phyloP scores from a whole-genome alignment of 2,113 vertebrate genomes.

The Indri indri region DNA sequence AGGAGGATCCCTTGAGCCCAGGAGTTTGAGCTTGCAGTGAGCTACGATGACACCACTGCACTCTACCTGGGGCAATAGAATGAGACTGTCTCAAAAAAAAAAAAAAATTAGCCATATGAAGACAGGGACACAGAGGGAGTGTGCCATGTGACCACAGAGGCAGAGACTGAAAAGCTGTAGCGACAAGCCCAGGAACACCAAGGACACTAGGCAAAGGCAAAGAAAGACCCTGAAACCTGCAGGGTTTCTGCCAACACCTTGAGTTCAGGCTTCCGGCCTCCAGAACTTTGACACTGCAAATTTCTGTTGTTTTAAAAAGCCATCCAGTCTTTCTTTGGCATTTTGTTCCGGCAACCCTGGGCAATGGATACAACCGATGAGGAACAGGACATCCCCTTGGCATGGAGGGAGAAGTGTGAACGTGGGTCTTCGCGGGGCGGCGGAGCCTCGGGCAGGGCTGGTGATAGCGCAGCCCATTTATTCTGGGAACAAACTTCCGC shows the following conservation, averaged over 20 bases:
- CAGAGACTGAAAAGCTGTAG: background rate
- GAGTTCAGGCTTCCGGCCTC: background rate
- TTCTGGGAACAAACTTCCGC: background rate
- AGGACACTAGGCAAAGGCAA: background rate
- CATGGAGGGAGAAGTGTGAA: background rate
- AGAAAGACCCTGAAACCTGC: background rate
- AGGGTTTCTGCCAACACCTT: background rate
- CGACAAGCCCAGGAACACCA: background rate
- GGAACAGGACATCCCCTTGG: background rate
- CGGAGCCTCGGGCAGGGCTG: rapidly evolving
- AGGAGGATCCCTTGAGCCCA: too few species aligned
- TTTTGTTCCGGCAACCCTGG: background rate
- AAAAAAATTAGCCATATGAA: background rate
- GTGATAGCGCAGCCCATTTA: background rate
- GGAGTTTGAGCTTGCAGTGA: too few species aligned
- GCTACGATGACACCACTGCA: too few species aligned
- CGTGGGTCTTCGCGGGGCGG: background rate
- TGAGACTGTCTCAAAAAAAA: too few species aligned
- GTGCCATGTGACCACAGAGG: background rate
- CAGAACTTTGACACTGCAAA: background rate
- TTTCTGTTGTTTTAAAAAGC: background rate
- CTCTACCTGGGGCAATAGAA: too few species aligned
- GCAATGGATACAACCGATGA: rapidly evolving
- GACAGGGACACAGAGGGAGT: background rate
- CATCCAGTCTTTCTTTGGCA: too few species aligned